Percentiles rank a stretch among this genome's conserved stretches.
Evolutionary conservation across 2,113 vertebrate genomes (phyloP).

Genomic region (Gadus chalcogrammus): DNA sequence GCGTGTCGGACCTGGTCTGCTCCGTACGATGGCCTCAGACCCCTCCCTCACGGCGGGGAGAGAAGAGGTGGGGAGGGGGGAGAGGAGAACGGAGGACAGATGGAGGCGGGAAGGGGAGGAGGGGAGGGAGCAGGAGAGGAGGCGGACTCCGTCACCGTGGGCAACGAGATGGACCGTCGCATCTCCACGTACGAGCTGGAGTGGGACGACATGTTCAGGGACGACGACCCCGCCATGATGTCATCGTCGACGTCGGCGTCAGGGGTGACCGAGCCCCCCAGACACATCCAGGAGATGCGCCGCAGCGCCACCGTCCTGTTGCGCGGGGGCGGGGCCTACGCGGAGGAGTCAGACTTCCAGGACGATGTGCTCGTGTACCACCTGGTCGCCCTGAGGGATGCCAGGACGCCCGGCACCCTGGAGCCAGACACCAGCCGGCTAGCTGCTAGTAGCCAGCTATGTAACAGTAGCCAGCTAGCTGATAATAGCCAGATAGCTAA

Average conservation of each 20-base stretch:
- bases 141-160: conserved; percentile 32
- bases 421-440: no score
- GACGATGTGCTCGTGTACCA: conserved; percentile 90
- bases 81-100: conserved; percentile 48
- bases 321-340: conserved; percentile 77
- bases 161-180: conserved; percentile 66
- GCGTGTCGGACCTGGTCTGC: conserved; percentile 90
- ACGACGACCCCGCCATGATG: conserved; percentile 48
- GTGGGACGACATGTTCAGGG: conserved; percentile 91
- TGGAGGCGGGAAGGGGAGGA: conserved; percentile 12
- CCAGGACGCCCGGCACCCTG: conserved; percentile 14
- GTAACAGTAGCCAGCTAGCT: no score
- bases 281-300: conserved; percentile 90
- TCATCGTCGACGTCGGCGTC: neutral
- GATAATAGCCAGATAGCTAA: no score
- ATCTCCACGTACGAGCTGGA: conserved; percentile 79
- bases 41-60: conserved; percentile 75
- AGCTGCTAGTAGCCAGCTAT: no score
- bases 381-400: conserved; percentile 84
- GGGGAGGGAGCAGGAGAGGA: conserved; percentile 38
- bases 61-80: conserved; percentile 22
- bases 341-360: conserved; percentile 91
- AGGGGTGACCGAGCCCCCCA: conserved; percentile 63
- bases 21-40: conserved; percentile 84
- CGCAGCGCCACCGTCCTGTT: conserved; percentile 83